These are phyloP conservation scores for Lepus americanus DNA, from an alignment of 2,113 vertebrate genomes.

Conservation along the genomic window DNA sequence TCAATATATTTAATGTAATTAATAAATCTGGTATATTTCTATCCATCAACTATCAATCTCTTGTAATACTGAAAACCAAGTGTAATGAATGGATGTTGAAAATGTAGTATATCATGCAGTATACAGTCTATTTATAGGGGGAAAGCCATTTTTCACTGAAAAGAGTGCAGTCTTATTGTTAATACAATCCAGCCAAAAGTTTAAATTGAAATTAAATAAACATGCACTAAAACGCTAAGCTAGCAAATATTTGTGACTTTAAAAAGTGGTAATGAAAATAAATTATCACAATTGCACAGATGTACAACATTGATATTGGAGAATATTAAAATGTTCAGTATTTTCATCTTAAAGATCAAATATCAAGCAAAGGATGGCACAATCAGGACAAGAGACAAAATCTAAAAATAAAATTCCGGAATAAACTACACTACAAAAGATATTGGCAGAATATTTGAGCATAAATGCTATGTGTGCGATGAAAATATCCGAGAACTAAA, in stretches of 20 bases:
- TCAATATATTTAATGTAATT: not conserved
- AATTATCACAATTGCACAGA: not conserved
- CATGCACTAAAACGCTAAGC: not conserved
- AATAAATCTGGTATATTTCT: not conserved
- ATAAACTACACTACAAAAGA: not conserved
- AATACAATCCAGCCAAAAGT: slow-evolving; percentile 22
- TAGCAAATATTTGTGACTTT: not conserved
- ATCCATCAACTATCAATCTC: not conserved
- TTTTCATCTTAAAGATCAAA: not conserved
- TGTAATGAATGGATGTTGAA: not conserved
- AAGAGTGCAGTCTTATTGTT: not conserved
- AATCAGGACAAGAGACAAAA: not conserved
- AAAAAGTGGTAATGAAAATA: not conserved
- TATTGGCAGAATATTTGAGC: not conserved
- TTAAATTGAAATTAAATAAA: slow-evolving; percentile 29
- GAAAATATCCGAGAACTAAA: not conserved
- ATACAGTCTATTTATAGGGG: not conserved
- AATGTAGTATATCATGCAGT: not conserved
- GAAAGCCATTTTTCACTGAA: not conserved
- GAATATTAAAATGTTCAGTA: not conserved
- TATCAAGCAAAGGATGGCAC: not conserved
- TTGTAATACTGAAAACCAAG: not conserved
- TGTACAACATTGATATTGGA: not conserved
- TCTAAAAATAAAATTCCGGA: not conserved
- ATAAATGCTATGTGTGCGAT: not conserved